Evolutionary conservation across 2,888 invertebrate genomes (phyloP), one percentile per base, ranked within the genome.

Genomic region (Muscina levida): DNA sequence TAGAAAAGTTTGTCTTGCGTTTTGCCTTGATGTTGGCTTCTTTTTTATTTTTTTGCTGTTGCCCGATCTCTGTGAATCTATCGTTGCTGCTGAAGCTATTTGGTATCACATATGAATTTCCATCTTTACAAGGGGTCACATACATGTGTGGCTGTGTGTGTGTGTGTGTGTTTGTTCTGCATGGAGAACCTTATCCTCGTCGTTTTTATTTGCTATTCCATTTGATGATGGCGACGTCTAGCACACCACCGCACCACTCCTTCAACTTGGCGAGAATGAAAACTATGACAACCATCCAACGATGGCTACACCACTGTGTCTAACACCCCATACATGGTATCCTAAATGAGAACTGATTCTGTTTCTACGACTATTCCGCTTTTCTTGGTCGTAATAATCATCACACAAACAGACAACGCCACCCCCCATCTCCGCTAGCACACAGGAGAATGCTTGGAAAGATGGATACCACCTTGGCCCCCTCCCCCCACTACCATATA

Each of bases 1-100:
- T 24, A 51, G 15, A 79, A 75, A 79, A 79, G 75, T 79, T 79
- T 44, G 72, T 75, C 75, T 72, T 79, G 75, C 66, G 62, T 67
- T 71, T 74, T 72, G 75, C 53, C 67, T 72, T 68, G 44, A 72
- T 75, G 76, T 70, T 42, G 48, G 24, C 8, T 53, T 24, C 19
- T 19, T 51, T 53, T 22, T 10, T 48, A 19, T 19, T 51, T 53
- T 22, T 13, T 48, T 53, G 13, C 24, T 51, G 17, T 19, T 48
- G 19, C 48, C 22, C 53, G 53, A 53, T 53, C 53, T 22, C 13
- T 53, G 13, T 22, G 53, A 53, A 53, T 53, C 53, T 24, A 53
- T 53, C 53, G 22, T 53, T 24, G 53, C 22, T 53, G 53, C 24
- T 22, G 53, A 22, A 53, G 53, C 53, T 53, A 53, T 53, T 22